Conservation (phyloP, 2,113 vertebrate genomes). For the Xenotilapia leptura region DNA sequence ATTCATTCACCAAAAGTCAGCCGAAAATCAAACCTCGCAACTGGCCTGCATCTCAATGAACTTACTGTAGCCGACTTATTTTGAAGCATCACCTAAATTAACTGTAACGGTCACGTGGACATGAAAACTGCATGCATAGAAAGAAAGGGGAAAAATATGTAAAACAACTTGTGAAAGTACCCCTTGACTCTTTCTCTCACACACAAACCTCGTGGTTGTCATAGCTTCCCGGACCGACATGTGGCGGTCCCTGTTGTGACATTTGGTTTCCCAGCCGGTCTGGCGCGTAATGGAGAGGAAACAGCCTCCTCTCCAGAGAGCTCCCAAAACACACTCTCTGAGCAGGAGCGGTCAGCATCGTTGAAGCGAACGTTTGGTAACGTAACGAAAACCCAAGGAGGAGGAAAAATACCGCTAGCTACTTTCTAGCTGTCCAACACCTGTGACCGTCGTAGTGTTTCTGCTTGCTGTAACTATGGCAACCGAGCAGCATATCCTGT, state of each 20-base stretch:
- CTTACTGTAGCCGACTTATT: neutral
- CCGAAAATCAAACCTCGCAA: neutral
- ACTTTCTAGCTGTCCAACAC: neutral
- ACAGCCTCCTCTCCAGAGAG: slow-evolving; percentile 60
- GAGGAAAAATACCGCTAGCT: neutral
- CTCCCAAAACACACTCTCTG: slow-evolving; percentile 67
- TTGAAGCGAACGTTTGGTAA: neutral
- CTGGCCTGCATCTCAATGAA: no score
- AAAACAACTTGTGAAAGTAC: neutral
- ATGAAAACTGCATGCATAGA: neutral
- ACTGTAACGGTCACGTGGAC: rapidly evolving
- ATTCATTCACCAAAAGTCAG: neutral
- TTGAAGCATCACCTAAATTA: rapidly evolving
- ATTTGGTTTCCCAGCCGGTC: slow-evolving; percentile 65
- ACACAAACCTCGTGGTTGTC: slow-evolving; percentile 59
- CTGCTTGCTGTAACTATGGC: slow-evolving; percentile 1
- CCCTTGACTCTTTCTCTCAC: rapidly evolving
- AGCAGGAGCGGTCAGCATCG: neutral
- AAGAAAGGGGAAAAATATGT: rapidly evolving
- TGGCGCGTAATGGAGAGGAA: slow-evolving; percentile 55
- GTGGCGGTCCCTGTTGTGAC: neutral
- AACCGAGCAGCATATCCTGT: neutral
- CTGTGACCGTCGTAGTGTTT: neutral
- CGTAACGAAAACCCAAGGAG: neutral
- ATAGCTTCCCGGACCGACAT: slow-evolving; percentile 74